Evolutionary conservation across 2,113 vertebrate species (phyloP).

Genomic region (Rhegmatorhina hoffmannsi): DNA sequence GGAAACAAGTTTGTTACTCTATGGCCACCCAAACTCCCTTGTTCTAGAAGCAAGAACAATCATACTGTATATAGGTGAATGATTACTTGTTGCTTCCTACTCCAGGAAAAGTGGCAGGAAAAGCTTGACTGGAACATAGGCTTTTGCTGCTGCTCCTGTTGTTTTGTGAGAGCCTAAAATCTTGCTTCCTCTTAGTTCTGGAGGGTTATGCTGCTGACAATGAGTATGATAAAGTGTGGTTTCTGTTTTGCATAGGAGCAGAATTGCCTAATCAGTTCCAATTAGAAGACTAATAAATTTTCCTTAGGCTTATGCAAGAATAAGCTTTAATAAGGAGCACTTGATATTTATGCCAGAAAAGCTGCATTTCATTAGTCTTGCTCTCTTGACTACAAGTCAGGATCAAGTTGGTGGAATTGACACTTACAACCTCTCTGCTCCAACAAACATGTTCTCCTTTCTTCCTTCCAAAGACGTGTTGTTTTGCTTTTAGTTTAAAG

Average conservation of each 20-base stretch:
- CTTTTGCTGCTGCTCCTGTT: background rate
- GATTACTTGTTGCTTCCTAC: background rate
- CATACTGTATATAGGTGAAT: background rate
- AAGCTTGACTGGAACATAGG: background rate
- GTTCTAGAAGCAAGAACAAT: background rate
- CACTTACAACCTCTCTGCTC: background rate
- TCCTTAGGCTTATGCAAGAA: background rate
- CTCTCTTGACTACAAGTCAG: background rate
- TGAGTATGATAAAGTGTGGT: background rate
- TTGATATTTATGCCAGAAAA: background rate
- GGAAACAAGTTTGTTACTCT: background rate
- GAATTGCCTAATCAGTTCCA: background rate
- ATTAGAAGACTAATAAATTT: background rate
- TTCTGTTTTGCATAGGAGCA: background rate
- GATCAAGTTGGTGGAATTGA: background rate
- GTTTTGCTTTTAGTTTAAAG: background rate
- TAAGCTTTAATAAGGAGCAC: background rate
- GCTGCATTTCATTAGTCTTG: background rate
- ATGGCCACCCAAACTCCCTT: background rate
- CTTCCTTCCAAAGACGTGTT: background rate
- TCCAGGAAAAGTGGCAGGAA: background rate
- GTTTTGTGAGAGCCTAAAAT: background rate
- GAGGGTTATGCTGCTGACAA: background rate
- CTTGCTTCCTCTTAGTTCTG: background rate
- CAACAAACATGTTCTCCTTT: background rate